Percentiles rank a stretch among this genome's conserved stretches.
Conservation (phyloP, 2,797 vertebrate species). For the Diplodus puntazzo region DNA sequence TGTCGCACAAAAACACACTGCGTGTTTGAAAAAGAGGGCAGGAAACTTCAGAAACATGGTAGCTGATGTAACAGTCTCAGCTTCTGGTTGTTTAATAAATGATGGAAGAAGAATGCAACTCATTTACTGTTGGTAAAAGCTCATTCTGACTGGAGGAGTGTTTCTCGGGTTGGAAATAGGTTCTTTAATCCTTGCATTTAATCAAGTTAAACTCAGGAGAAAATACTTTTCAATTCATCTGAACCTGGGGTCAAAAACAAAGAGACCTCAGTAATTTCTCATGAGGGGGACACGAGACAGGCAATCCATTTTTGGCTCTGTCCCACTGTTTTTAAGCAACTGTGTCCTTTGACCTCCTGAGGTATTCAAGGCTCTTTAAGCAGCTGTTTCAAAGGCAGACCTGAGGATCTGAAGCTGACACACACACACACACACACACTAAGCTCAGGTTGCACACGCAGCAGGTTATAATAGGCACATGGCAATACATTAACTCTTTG, state of each 20-base stretch:
- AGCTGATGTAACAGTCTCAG: neutral
- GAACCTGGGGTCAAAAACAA: neutral
- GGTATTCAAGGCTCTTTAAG: slow-evolving; percentile 70
- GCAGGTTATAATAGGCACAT: slow-evolving; percentile 53
- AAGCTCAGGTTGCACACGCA: slow-evolving; percentile 62
- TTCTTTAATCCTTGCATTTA: neutral
- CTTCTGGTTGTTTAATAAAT: neutral
- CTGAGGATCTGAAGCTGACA: slow-evolving; percentile 43
- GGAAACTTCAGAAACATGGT: neutral
- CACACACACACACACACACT: neutral
- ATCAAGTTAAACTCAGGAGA: neutral
- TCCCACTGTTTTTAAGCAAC: slow-evolving; percentile 66
- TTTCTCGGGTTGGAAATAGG: slow-evolving; percentile 6
- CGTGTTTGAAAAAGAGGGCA: slow-evolving; percentile 18
- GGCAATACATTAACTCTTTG: slow-evolving; percentile 36
- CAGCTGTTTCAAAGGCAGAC: slow-evolving; percentile 75
- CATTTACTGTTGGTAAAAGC: neutral
- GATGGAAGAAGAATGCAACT: slow-evolving; percentile 11
- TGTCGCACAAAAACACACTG: slow-evolving; percentile 44
- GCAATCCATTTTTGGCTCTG: slow-evolving; percentile 53
- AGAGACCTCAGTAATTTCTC: neutral
- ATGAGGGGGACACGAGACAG: slow-evolving; percentile 4
- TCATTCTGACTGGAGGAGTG: neutral
- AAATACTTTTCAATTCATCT: slow-evolving; percentile 1
- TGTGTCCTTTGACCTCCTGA: slow-evolving; percentile 68